Percentiles rank a stretch among this genome's conserved stretches.
phyloP scores from a whole-genome alignment of 2,888 invertebrate genomes.

The Carabus problematicus region DNA sequence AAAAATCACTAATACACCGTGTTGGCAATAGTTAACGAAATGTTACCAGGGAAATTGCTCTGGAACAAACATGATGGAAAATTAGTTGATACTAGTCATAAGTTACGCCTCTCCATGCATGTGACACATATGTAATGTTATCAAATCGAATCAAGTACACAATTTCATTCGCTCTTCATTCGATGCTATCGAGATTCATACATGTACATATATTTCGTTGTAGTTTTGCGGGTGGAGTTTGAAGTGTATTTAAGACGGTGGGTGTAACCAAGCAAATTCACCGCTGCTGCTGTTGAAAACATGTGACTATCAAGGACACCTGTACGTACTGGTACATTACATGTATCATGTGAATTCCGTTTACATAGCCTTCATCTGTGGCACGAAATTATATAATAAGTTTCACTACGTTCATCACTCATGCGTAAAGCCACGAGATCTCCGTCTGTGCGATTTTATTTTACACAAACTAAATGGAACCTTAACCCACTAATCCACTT shows the following conservation, averaged over 20 bases:
- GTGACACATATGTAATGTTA: slow-evolving; percentile 1
- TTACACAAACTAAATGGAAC: background rate
- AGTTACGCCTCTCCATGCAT: background rate
- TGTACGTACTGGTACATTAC: slow-evolving; percentile 20
- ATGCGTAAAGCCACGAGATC: slow-evolving; percentile 15
- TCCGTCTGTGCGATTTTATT: background rate
- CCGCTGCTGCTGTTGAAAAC: slow-evolving; percentile 48
- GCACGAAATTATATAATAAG: slow-evolving; percentile 40
- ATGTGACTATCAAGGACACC: slow-evolving; percentile 56
- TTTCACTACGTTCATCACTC: slow-evolving; percentile 26
- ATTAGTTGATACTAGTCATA: too few relatives aligned
- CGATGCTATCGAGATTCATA: too few relatives aligned
- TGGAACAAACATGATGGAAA: background rate
- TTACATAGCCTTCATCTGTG: slow-evolving; percentile 40
- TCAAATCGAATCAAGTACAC: slow-evolving; percentile 8
- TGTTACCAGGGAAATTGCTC: background rate
- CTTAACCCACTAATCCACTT: background rate
- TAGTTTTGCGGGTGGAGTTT: background rate
- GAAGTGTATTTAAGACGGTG: slow-evolving; percentile 46
- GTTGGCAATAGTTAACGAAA: too few relatives aligned
- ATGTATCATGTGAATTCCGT: slow-evolving; percentile 41
- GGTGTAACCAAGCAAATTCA: slow-evolving; percentile 49
- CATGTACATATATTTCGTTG: slow-evolving; percentile 8
- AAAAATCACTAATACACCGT: too few relatives aligned
- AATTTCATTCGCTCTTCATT: too few relatives aligned